A percentile compares a stretch with the other conserved stretches of the same genome.
Evolutionary conservation across 2,888 invertebrate genomes (phyloP).

Genomic region (Drosophila longiperda): DNA sequence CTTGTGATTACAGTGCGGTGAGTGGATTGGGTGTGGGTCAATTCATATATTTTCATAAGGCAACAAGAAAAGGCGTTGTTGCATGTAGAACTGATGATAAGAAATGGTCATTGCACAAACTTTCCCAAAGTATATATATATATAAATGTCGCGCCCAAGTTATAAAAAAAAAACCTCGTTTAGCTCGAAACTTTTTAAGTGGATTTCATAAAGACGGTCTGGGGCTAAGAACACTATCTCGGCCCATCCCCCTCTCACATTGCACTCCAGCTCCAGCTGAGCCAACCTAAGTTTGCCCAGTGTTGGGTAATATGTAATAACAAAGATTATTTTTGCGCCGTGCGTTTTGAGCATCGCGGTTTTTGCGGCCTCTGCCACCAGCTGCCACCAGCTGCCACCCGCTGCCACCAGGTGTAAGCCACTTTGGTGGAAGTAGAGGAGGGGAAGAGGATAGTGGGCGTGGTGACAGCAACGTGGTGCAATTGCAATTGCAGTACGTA

Average conservation of each 20-base stretch:
- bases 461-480: conserved; percentile 42
- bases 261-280: neutral
- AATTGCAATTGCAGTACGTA: conserved; percentile 50
- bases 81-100: conserved; percentile 44
- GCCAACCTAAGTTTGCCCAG: conserved; percentile 16
- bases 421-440: conserved; percentile 2
- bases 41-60: conserved; percentile 56
- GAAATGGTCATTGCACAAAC: conserved; percentile 58
- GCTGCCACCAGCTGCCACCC: conserved; percentile 40
- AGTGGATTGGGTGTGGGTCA: conserved; percentile 48
- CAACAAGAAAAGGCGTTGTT: conserved; percentile 45
- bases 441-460: neutral
- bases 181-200: conserved; percentile 74
- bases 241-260: neutral
- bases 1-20: conserved; percentile 86
- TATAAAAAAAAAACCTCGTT: conserved; percentile 52
- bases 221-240: conserved; percentile 21
- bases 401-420: conserved; percentile 50
- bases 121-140: conserved; percentile 36
- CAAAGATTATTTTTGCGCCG: conserved; percentile 68
- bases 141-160: conserved; percentile 65
- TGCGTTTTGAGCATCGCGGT: conserved; percentile 47
- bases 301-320: conserved; percentile 71
- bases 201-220: conserved; percentile 64
- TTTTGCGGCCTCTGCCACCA: conserved; percentile 56